Conservation (phyloP, 2,113 vertebrate species). For the Cebus imitator region DNA sequence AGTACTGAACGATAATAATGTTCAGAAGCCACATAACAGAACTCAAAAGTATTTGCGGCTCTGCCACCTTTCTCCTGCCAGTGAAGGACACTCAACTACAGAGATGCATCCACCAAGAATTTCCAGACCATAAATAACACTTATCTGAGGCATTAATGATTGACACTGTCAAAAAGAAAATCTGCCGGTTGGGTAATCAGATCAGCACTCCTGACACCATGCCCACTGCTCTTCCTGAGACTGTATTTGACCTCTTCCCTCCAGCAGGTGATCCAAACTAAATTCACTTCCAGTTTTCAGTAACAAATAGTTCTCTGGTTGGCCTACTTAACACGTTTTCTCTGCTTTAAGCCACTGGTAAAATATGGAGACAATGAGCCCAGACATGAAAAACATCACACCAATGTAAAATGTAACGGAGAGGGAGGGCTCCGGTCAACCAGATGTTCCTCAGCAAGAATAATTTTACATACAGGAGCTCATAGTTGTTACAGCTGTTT, state of each 20-base stretch:
- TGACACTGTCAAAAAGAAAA: not conserved
- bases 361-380: accelerated
- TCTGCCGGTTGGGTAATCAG: not conserved
- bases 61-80: not conserved
- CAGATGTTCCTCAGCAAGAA: not conserved
- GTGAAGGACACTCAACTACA: not conserved
- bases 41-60: too few relatives aligned
- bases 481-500: not conserved
- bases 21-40: not conserved
- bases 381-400: accelerated
- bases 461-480: not conserved
- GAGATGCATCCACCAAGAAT: too few relatives aligned
- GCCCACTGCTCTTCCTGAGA: not conserved
- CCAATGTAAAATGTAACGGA: accelerated
- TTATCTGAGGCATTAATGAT: not conserved
- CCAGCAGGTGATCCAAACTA: not conserved
- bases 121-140: not conserved
- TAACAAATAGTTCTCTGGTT: not conserved
- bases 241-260: not conserved
- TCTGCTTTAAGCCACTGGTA: not conserved
- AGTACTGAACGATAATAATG: not conserved
- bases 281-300: not conserved
- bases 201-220: accelerated
- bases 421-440: not conserved
- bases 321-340: accelerated